Percentiles rank a stretch among this genome's conserved stretches.
Conservation (phyloP, 2,113 vertebrate species). For the Oenanthe melanoleuca region DNA sequence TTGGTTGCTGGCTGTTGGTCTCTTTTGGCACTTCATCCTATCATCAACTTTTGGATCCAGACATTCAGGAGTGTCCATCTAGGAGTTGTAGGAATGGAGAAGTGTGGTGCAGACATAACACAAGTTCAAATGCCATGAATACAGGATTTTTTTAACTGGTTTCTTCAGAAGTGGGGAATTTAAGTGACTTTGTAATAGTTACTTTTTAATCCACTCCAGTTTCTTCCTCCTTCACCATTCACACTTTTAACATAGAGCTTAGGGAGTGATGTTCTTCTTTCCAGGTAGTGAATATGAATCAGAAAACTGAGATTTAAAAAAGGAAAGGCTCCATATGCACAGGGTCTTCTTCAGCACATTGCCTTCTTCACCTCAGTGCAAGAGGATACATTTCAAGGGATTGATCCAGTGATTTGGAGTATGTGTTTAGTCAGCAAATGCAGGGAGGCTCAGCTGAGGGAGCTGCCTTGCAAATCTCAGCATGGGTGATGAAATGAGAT, state of each 20-base stretch:
- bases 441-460: not conserved
- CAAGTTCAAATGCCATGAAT: not conserved
- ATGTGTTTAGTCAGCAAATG: not conserved
- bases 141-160: not conserved
- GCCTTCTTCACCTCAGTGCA: not conserved
- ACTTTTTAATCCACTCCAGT: not conserved
- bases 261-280: not conserved
- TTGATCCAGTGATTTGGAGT: not conserved
- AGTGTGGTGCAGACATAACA: not conserved
- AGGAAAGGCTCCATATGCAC: not conserved
- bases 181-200: not conserved
- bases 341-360: not conserved
- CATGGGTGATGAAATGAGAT: not conserved
- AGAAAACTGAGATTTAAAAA: not conserved
- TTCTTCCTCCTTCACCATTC: not conserved
- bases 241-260: not conserved
- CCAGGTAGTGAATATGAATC: not conserved
- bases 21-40: not conserved
- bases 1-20: not conserved
- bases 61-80: not conserved
- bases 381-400: not conserved
- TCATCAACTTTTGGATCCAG: not conserved
- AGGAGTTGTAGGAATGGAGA: not conserved
- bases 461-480: not conserved
- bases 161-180: not conserved